Conservation (phyloP, 2,797 vertebrate species). For the Cyprinodon diabolis region DNA sequence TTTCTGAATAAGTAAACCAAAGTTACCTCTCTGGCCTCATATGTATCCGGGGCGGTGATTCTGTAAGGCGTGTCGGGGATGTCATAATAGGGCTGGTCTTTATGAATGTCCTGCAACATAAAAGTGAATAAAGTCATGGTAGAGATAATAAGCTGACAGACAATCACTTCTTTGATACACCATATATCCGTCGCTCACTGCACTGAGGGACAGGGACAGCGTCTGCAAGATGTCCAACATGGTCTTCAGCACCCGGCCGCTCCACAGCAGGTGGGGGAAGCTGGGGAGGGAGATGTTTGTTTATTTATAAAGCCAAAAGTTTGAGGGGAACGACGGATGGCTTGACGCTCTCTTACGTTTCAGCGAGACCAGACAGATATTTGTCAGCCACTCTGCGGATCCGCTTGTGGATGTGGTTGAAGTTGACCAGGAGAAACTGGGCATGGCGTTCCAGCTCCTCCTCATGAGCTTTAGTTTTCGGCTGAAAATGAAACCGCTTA, state of each 20-base stretch:
- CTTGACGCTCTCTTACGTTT: constrained; percentile 85
- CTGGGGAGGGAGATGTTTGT: constrained; percentile 60
- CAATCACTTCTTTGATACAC: not conserved
- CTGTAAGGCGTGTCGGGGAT: constrained; percentile 95
- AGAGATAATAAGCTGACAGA: not conserved
- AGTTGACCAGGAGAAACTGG: constrained; percentile 95
- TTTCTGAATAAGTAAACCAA: not conserved
- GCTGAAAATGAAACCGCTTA: constrained; percentile 67
- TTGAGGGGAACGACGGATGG: not conserved
- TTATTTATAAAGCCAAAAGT: not conserved
- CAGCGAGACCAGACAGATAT: constrained; percentile 95
- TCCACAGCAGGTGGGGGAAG: constrained; percentile 98
- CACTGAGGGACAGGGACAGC: constrained; percentile 89
- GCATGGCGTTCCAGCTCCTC: constrained; percentile 96
- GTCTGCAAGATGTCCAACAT: constrained; percentile 98
- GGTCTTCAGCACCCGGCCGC: constrained; percentile 95
- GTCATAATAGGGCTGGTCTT: constrained; percentile 97
- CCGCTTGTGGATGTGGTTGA: constrained; percentile 98
- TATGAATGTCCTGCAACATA: constrained; percentile 92
- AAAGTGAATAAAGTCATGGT: not conserved
- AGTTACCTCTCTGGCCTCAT: constrained; percentile 93
- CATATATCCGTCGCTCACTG: constrained; percentile 80
- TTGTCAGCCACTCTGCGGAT: constrained; percentile 98
- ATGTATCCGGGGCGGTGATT: constrained; percentile 96
- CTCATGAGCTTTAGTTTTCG: constrained; percentile 97